These are phyloP conservation scores for Ericerus pela DNA, from an alignment of 1,140 invertebrate genomes.

Conservation along the genomic window DNA sequence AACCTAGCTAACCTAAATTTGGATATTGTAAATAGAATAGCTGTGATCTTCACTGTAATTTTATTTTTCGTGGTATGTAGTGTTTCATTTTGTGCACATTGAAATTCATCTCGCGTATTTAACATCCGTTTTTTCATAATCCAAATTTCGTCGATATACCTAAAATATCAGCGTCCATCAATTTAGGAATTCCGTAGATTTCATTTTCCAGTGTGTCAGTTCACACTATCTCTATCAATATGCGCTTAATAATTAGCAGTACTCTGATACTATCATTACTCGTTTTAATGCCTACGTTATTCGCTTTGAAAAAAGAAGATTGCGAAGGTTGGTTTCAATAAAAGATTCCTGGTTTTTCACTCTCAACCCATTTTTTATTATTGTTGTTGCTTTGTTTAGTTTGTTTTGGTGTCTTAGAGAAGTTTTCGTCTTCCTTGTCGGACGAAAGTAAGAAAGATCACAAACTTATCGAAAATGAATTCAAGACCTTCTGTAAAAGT, in stretches of 20 bases:
- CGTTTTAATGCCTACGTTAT: not conserved
- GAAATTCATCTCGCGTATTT: not conserved
- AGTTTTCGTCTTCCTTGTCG: not conserved
- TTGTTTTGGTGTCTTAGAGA: conserved; percentile 12
- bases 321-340: conserved; percentile 4
- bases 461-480: conserved; percentile 13
- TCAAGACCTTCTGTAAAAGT: conserved; percentile 13
- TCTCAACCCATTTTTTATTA: not conserved
- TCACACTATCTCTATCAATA: not conserved
- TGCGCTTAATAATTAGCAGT: not conserved
- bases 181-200: not conserved
- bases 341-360: not conserved
- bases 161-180: not conserved
- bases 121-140: not conserved
- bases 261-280: not conserved
- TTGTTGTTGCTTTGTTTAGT: not conserved
- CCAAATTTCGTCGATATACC: not conserved
- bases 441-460: conserved; percentile 7
- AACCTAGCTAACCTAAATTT: not conserved
- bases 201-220: not conserved
- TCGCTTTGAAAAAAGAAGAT: not conserved
- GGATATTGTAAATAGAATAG: not conserved
- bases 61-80: not conserved
- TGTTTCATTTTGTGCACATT: not conserved
- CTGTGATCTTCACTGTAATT: not conserved